Evolutionary conservation across 2,888 invertebrate species (phyloP), one percentile per base, ranked within the genome.

Genomic region (Lycia hirtaria): DNA sequence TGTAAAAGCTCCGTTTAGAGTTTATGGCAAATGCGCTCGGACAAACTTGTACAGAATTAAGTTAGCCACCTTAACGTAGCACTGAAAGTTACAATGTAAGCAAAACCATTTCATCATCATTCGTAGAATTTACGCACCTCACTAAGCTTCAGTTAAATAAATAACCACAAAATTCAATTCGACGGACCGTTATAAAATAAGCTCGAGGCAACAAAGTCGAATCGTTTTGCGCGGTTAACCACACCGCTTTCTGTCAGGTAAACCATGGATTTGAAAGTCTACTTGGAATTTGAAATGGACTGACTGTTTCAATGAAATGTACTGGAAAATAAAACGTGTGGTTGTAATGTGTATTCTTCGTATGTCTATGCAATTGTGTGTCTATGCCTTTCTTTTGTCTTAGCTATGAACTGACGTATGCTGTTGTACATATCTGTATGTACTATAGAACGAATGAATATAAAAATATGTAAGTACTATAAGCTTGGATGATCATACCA

Each of bases 151-250:
- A 85, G 83, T 84, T 86, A 88, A 87, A 91, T 90, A 91, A 90
- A 90, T 87, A 90, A 92, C 92, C 92, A 85, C 92, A 91, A 80
- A 91, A 90, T 91, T 92, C 92, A 91, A 91, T 92, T 88, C 83
- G 79, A 83, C 87, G 83, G 78, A 85, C 92, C 90, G 92, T 91
- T 91, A 91, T 87, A 88, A 87, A 89, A 91, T 89, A 87, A 88
- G 83, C 87, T 88, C 71, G 64, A 83, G 83, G 88, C 85, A 81
- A 89, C 87, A 87, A 85, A 88, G 88, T 89, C 84, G 83, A 88
- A 90, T 84, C 87, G 88, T 82, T 90, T 89, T 87, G 83, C 81
- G 88, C 80, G 91, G 91, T 90, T 89, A 90, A 88, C 91, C 90
- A 73, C 91, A 87, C 66, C 71, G 77, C 79, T 83, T 76, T 87